Evolutionary conservation across 2,113 vertebrate species (phyloP).

Genomic region (Ibidorhyncha struthersii): DNA sequence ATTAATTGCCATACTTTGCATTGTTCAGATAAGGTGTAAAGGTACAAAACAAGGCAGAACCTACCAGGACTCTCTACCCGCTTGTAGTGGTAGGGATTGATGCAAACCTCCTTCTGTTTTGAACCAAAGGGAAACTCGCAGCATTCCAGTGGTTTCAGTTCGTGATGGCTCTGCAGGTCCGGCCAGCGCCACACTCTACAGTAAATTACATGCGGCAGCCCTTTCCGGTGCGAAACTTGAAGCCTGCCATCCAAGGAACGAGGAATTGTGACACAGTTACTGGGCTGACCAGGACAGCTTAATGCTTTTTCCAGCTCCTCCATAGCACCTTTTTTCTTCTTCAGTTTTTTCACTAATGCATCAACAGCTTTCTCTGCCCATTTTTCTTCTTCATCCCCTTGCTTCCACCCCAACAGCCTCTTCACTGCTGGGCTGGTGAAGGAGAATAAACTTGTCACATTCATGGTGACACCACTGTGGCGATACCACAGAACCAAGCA

Average conservation of each 20-base stretch:
- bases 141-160: slow-evolving; percentile 96
- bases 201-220: slow-evolving; percentile 94
- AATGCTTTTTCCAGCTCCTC: slow-evolving; percentile 94
- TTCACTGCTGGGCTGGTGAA: slow-evolving; percentile 98
- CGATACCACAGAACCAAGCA: not conserved
- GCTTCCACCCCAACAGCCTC: slow-evolving; percentile 95
- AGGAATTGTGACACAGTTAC: slow-evolving; percentile 96
- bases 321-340: slow-evolving; percentile 99
- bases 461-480: slow-evolving; percentile 77
- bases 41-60: slow-evolving; percentile 58
- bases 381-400: slow-evolving; percentile 97
- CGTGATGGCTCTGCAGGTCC: slow-evolving; percentile 95
- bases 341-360: slow-evolving; percentile 94
- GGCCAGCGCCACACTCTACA: slow-evolving; percentile 98
- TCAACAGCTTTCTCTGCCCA: slow-evolving; percentile 98
- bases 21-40: slow-evolving; percentile 32
- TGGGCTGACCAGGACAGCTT: slow-evolving; percentile 93
- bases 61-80: slow-evolving; percentile 95
- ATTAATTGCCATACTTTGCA: slow-evolving; percentile 2
- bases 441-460: slow-evolving; percentile 97
- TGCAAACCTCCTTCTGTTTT: slow-evolving; percentile 98
- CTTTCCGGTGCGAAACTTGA: slow-evolving; percentile 95
- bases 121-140: slow-evolving; percentile 97
- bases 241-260: slow-evolving; percentile 93
- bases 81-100: slow-evolving; percentile 99